phyloP scores from a whole-genome alignment of 2,797 vertebrate genomes.

The Ptychobarbus kaznakovi region DNA sequence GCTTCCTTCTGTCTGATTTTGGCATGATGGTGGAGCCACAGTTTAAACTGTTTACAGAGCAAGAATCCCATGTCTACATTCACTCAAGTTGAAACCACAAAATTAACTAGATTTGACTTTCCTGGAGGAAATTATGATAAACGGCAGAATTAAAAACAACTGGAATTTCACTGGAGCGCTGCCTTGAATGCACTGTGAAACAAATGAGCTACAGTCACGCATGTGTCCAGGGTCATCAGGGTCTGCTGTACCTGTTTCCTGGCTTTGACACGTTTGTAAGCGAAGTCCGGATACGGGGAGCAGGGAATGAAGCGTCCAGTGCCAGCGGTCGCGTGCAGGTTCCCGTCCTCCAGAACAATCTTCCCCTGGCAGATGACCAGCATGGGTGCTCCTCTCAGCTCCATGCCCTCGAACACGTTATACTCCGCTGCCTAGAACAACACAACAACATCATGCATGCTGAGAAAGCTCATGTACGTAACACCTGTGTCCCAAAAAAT shows the following conservation, averaged over 20 bases:
- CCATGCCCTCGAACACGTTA: slow-evolving; percentile 97
- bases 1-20: background rate
- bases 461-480: background rate
- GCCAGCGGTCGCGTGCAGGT: slow-evolving; percentile 87
- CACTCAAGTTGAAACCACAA: background rate
- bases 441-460: background rate
- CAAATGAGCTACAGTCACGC: background rate
- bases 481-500: background rate
- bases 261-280: slow-evolving; percentile 97
- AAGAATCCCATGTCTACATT: background rate
- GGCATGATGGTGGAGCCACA: background rate
- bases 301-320: slow-evolving; percentile 93
- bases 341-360: slow-evolving; percentile 93
- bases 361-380: slow-evolving; percentile 97
- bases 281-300: slow-evolving; percentile 90
- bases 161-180: background rate
- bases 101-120: background rate
- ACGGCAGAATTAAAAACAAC: background rate
- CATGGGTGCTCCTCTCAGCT: slow-evolving; percentile 89
- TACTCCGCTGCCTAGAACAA: slow-evolving; percentile 88
- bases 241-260: slow-evolving; percentile 88
- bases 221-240: background rate
- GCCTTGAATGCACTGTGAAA: background rate
- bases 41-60: background rate
- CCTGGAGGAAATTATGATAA: background rate